Percentiles rank a stretch among this genome's conserved stretches.
Evolutionary conservation across 2,888 invertebrate genomes (phyloP).

Genomic region (Parapristionchus giblindavisi): DNA sequence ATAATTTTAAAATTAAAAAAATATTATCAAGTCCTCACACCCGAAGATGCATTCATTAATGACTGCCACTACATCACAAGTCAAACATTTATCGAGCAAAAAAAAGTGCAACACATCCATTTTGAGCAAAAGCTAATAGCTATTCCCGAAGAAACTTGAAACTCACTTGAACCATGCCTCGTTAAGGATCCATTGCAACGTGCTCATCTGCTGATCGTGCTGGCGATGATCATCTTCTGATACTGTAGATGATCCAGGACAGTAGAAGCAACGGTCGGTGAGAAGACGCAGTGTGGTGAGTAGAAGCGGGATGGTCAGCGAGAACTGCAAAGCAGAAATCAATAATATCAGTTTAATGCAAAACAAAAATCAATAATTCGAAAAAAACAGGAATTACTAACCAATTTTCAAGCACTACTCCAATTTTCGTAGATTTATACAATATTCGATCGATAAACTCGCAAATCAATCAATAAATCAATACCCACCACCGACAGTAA

Average conservation of each 20-base stretch:
- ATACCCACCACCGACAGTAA: constrained; percentile 22
- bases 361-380: too few species aligned
- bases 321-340: background rate
- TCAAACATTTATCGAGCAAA: background rate
- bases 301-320: constrained; percentile 1
- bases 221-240: background rate
- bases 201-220: background rate
- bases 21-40: too few species aligned
- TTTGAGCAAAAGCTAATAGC: too few species aligned
- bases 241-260: background rate
- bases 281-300: background rate
- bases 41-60: too few species aligned
- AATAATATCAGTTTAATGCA: too few species aligned
- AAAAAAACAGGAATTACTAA: too few species aligned
- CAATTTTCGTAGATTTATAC: too few species aligned
- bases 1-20: background rate
- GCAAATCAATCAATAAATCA: background rate
- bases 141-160: too few species aligned
- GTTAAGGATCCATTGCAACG: background rate
- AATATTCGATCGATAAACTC: background rate
- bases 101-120: background rate
- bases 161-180: constrained; percentile 29
- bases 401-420: too few species aligned
- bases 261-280: background rate
- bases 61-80: too few species aligned